Percentiles rank a stretch among this genome's conserved stretches.
phyloP scores from a whole-genome alignment of 2,888 invertebrate species.

The Pilophorus perplexus region DNA sequence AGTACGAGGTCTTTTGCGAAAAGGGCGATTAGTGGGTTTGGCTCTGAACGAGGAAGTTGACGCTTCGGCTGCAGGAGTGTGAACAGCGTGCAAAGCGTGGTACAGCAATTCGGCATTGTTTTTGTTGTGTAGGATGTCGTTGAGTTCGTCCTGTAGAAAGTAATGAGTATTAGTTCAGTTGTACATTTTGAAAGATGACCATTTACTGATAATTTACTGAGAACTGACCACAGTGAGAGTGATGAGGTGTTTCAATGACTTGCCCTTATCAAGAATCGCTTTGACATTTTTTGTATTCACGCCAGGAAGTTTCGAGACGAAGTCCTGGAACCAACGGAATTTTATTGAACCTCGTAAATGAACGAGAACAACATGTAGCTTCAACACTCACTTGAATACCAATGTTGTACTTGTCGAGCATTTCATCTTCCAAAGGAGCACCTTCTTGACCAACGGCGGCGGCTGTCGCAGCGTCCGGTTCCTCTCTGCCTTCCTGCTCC shows the following conservation, averaged over 20 bases:
- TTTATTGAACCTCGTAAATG: background rate
- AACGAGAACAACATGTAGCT: background rate
- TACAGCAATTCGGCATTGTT: constrained; percentile 67
- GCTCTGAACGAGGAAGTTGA: constrained; percentile 3
- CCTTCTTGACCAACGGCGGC: constrained; percentile 69
- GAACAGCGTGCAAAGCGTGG: constrained; percentile 66
- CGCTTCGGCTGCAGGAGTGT: background rate
- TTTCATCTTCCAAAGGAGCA: constrained; percentile 55
- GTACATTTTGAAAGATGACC: background rate
- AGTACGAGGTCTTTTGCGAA: constrained; percentile 21
- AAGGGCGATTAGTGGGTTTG: constrained; percentile 29
- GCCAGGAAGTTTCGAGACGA: constrained; percentile 83
- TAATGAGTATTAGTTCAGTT: background rate
- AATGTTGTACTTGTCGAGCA: constrained; percentile 58
- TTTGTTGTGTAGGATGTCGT: constrained; percentile 68
- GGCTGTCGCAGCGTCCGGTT: constrained; percentile 74
- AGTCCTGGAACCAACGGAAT: constrained; percentile 59
- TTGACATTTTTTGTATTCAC: constrained; percentile 82
- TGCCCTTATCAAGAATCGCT: constrained; percentile 66
- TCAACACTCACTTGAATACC: constrained; percentile 56
- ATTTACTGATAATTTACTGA: background rate
- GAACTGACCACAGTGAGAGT: constrained; percentile 53
- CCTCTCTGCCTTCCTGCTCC: constrained; percentile 69
- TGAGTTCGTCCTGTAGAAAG: constrained; percentile 62
- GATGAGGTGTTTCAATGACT: constrained; percentile 58